A percentile compares a stretch with the other conserved stretches of the same genome.
These are phyloP conservation scores for Conus betulinus DNA, from an alignment of 1,140 invertebrate genomes.

Conservation along the genomic window DNA sequence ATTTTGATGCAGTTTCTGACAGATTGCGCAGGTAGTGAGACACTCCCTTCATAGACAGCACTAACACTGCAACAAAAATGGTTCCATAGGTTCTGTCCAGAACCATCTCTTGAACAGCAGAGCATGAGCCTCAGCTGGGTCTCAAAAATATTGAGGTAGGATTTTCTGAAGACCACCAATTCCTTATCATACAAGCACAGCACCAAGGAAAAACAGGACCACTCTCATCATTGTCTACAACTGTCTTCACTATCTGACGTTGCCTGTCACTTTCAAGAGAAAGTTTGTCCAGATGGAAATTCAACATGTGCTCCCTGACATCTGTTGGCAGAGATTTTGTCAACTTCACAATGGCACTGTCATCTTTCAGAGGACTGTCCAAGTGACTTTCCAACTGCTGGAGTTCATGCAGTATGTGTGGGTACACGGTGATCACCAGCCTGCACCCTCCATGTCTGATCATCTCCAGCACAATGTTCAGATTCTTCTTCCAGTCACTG, in stretches of 20 bases:
- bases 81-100: background rate
- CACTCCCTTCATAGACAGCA: slow-evolving; percentile 25
- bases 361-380: slow-evolving; percentile 10
- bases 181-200: background rate
- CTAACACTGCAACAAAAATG: slow-evolving; percentile 20
- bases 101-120: slow-evolving; percentile 20
- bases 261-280: background rate
- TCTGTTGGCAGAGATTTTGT: background rate
- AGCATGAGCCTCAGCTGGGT: slow-evolving; percentile 13
- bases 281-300: background rate
- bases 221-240: slow-evolving; percentile 13
- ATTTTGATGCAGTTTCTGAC: too few species aligned
- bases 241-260: background rate
- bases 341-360: background rate
- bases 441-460: background rate
- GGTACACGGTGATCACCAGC: slow-evolving; percentile 28
- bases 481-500: background rate
- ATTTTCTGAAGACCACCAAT: background rate
- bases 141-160: background rate
- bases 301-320: background rate
- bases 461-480: background rate
- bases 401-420: slow-evolving; percentile 29
- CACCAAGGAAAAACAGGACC: slow-evolving; percentile 27
- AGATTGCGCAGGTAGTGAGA: background rate
- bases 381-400: background rate